Conservation (phyloP, 2,113 vertebrate species). For the Nyctereutes procyonoides region DNA sequence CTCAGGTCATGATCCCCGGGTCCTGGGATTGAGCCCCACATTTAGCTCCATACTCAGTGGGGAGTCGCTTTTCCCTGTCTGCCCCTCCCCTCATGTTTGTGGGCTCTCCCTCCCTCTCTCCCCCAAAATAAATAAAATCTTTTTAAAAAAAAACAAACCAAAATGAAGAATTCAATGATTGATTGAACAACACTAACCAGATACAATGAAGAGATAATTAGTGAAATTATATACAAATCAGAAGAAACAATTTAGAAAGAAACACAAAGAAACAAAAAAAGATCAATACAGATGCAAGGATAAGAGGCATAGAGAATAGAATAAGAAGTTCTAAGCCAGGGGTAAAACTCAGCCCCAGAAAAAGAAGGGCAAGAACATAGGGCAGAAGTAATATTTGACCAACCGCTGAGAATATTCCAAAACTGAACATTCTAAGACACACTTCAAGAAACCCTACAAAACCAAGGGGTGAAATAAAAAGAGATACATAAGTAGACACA, state of each 20-base stretch:
- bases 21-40: too few relatives aligned
- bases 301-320: not conserved
- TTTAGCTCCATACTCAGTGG: too few relatives aligned
- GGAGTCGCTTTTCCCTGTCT: too few relatives aligned
- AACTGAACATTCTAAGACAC: slow-evolving; percentile 9
- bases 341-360: not conserved
- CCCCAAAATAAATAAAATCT: too few relatives aligned
- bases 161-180: not conserved
- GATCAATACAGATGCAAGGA: not conserved
- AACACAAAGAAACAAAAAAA: not conserved
- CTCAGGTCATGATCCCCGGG: too few relatives aligned
- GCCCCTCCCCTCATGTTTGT: too few relatives aligned
- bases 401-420: not conserved
- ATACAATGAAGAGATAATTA: not conserved
- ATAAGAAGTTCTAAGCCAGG: not conserved
- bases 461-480: not conserved
- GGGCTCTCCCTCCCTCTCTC: too few relatives aligned
- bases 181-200: not conserved
- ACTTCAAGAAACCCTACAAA: not conserved
- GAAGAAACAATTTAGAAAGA: slow-evolving; percentile 21
- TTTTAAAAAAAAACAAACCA: not conserved
- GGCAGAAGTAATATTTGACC: not conserved
- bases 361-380: not conserved
- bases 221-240: not conserved
- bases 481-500: not conserved